Conservation (phyloP, 2,888 invertebrate species). For the Eristalis tenax region DNA sequence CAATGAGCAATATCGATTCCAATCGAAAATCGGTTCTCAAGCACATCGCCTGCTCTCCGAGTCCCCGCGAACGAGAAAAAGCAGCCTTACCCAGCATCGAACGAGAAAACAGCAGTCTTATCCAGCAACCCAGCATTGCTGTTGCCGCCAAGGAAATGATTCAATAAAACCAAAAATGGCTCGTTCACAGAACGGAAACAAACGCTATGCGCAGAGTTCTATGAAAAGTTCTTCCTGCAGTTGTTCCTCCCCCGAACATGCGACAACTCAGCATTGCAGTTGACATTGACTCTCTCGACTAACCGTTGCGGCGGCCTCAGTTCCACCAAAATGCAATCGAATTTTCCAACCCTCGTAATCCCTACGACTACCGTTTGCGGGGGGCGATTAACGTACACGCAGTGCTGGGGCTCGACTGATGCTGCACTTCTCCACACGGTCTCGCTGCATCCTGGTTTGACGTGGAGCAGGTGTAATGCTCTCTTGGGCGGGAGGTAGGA, state of each 20-base stretch:
- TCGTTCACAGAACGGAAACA: constrained; percentile 5
- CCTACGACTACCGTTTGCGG: constrained; percentile 38
- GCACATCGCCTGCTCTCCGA: too few species aligned
- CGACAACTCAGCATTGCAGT: not conserved
- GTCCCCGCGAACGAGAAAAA: too few species aligned
- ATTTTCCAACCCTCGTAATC: constrained; percentile 46
- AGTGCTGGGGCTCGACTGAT: constrained; percentile 37
- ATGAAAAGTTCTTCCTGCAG: constrained; percentile 62
- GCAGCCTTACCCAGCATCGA: not conserved
- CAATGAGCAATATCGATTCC: constrained; percentile 67
- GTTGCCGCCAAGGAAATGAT: constrained; percentile 66
- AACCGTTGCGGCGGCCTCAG: not conserved
- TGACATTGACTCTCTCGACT: not conserved
- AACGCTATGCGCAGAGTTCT: too few species aligned
- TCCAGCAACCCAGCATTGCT: constrained; percentile 46
- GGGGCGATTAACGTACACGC: not conserved
- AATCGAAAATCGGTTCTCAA: constrained; percentile 43
- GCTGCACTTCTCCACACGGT: constrained; percentile 32
- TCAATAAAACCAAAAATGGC: constrained; percentile 62
- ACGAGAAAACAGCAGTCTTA: constrained; percentile 23
- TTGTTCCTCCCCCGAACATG: not conserved
- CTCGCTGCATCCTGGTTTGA: constrained; percentile 33
- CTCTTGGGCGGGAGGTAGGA: constrained; percentile 33
- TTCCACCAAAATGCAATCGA: constrained; percentile 35
- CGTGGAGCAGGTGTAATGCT: constrained; percentile 69